A percentile compares a stretch with the other conserved stretches of the same genome.
phyloP scores from a whole-genome alignment of 2,888 invertebrate genomes.

The Smittia aterrima region DNA sequence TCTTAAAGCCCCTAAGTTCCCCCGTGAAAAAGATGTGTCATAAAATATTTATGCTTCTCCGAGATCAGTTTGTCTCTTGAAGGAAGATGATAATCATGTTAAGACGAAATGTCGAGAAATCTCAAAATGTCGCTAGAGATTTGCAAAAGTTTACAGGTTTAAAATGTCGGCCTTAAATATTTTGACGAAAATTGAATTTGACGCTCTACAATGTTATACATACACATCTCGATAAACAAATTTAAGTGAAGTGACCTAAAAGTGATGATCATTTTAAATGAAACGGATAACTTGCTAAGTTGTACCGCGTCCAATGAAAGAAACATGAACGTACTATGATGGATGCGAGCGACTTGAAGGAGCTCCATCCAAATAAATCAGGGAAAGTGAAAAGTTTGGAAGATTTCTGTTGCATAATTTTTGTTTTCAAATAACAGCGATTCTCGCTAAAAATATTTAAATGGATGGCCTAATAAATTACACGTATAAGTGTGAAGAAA shows the following conservation, averaged over 20 bases:
- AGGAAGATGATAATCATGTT: background rate
- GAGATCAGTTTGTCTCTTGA: background rate
- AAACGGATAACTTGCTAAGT: no score
- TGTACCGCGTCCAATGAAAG: no score
- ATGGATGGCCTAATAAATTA: slow-evolving; percentile 21
- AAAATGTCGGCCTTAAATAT: slow-evolving; percentile 30
- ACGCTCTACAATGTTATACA: background rate
- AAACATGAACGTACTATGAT: no score
- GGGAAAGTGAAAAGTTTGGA: no score
- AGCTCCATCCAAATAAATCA: no score
- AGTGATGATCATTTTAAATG: background rate
- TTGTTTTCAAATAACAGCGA: no score
- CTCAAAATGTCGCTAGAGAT: background rate
- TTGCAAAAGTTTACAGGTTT: slow-evolving; percentile 28
- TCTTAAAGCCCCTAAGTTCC: background rate
- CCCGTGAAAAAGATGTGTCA: slow-evolving; percentile 23
- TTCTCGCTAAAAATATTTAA: background rate
- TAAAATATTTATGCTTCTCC: slow-evolving; percentile 9
- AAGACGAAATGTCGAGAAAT: background rate
- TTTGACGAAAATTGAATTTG: slow-evolving; percentile 19
- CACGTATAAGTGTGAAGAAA: background rate
- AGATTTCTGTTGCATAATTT: no score
- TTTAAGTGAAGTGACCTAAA: slow-evolving; percentile 17
- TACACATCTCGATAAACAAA: background rate
- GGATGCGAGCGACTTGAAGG: no score